Evolutionary conservation across 2,113 vertebrate species (phyloP).

Genomic region (Felis catus): DNA sequence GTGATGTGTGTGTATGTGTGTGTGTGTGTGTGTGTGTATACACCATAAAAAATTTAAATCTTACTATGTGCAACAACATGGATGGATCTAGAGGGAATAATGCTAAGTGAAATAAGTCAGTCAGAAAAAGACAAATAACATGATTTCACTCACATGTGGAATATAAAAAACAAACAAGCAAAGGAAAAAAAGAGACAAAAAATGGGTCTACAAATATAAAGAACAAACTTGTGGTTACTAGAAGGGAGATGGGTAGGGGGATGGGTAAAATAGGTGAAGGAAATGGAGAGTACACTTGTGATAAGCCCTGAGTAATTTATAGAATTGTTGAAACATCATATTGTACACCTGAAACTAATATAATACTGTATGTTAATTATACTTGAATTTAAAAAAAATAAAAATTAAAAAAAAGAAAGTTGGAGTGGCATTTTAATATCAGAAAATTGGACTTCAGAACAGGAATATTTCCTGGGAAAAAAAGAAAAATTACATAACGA

Average conservation of each 20-base stretch:
- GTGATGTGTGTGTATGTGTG: too few relatives aligned
- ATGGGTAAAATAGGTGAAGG: neutral
- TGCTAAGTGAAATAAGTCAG: neutral
- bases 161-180: neutral
- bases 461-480: neutral
- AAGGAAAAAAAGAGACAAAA: neutral
- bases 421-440: neutral
- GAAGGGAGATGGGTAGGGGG: neutral
- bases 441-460: neutral
- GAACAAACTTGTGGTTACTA: neutral
- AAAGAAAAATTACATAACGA: neutral
- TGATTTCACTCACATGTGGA: neutral
- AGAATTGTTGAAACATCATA: neutral
- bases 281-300: neutral
- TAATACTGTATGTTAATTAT: neutral
- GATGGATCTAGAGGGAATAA: neutral
- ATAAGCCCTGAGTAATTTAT: neutral
- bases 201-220: neutral
- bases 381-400: neutral
- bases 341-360: neutral
- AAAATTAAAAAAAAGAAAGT: neutral
- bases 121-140: neutral
- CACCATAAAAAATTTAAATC: neutral
- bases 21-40: too few relatives aligned
- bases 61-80: neutral